Evolutionary conservation across 1,140 invertebrate genomes (phyloP), one percentile per base, ranked within the genome.

Genomic region (Steinernema feltiae): DNA sequence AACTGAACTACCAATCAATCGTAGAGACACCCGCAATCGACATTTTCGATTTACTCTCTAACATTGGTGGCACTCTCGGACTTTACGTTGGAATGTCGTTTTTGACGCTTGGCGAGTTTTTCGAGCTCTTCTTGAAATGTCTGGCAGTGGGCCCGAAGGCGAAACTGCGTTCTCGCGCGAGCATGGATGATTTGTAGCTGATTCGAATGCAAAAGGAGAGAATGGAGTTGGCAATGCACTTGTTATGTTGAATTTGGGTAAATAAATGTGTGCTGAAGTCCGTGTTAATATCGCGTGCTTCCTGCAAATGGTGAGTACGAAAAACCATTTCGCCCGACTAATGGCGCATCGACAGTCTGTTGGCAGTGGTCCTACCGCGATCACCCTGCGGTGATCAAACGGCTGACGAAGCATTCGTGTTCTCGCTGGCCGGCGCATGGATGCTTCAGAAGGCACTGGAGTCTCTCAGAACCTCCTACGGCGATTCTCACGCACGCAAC

Each of bases 101-200:
- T 21, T 21, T 63, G 53, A 63, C 53, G 15, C 53, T 63, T 7
- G 53, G 53, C 15, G 53, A 63, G 53, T 63, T 63, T 21, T 63
- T 63, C 53, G 53, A 63, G 53, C 53, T 63, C 53, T 63, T 63
- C 53, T 27, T 63, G 53, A 63, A 63, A 21, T 63, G 53, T 63
- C 24, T 63, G 24, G 53, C 53, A 3, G 53, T 63, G 7, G 53
- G 7, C 15, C 53, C 53, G 24, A 63, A 63, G 24, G 53, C 53
- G 53, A 63, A 63, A 21, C 53, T 63, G 7, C 53, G 53, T 7
- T 63, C 53, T 15, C 53, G 53, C 53, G 53, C 53, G 12, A 63
- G 53, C 24, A 12, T 17, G 24, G 53, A 63, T 21, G 53, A 63
- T n/a, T 27, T 63, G 53, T 63, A 27, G 24, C 7, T 41, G n/a